Conservation (phyloP, 2,113 vertebrate genomes). For the Colaptes auratus region DNA sequence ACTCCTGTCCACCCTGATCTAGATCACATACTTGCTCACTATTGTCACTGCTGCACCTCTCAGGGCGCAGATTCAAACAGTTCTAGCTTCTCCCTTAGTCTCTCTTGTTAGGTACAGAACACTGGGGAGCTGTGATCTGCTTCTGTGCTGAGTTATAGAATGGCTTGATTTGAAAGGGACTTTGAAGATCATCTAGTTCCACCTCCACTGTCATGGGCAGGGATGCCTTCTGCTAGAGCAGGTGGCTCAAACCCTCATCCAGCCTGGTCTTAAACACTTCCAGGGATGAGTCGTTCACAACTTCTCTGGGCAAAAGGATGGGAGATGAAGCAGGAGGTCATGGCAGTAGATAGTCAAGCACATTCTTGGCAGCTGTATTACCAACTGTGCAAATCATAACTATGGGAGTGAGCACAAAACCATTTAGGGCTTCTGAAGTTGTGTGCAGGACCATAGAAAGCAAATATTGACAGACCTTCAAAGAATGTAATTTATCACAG, state of each 20-base stretch:
- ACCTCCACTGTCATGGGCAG: too few relatives aligned
- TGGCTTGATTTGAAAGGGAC: too few relatives aligned
- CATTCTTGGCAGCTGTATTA: fast-evolving
- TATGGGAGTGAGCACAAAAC: background rate
- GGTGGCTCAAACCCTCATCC: too few relatives aligned
- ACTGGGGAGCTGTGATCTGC: background rate
- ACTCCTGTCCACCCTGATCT: background rate
- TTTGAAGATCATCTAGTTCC: too few relatives aligned
- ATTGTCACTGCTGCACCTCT: background rate
- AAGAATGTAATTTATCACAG: background rate
- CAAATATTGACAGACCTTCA: background rate
- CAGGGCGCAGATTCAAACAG: background rate
- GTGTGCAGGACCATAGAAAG: fast-evolving
- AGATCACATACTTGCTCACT: background rate
- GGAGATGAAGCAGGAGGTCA: background rate
- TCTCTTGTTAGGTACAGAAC: fast-evolving
- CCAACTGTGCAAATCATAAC: fast-evolving
- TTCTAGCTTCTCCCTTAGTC: background rate
- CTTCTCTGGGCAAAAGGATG: background rate
- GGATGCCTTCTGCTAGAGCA: too few relatives aligned
- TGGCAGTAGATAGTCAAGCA: background rate
- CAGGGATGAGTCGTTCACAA: too few relatives aligned
- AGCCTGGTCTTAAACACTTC: too few relatives aligned
- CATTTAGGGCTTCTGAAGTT: background rate
- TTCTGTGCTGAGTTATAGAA: background rate